Percentiles rank a stretch among this genome's conserved stretches.
Conservation (phyloP, 2,113 vertebrate species). For the Corythornis cristatus region DNA sequence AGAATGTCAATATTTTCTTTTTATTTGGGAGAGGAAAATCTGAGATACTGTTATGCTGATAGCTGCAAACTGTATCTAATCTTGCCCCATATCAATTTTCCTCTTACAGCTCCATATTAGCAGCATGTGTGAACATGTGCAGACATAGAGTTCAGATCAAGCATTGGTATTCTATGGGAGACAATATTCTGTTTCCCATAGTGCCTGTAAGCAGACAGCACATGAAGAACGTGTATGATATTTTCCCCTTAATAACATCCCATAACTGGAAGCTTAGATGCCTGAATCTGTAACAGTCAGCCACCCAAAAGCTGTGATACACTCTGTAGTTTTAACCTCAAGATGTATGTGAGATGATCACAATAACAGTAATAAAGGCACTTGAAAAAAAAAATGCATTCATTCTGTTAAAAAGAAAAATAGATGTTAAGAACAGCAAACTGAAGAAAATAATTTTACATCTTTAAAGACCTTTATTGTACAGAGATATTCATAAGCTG, state of each 20-base stretch:
- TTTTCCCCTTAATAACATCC: neutral
- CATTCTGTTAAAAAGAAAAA: neutral
- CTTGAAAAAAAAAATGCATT: neutral
- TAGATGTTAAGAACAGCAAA: neutral
- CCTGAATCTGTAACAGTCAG: neutral
- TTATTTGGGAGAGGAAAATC: neutral
- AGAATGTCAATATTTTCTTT: neutral
- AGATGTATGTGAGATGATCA: neutral
- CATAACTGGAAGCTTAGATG: neutral
- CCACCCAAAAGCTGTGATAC: neutral
- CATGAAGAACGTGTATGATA: neutral
- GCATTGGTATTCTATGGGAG: neutral
- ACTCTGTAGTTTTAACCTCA: neutral
- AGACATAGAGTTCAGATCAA: neutral
- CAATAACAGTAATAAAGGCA: neutral
- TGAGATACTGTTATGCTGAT: neutral
- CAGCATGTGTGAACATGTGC: fast-evolving
- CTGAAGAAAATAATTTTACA: neutral
- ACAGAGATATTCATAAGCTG: neutral
- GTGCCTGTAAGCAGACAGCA: neutral
- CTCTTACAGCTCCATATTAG: neutral
- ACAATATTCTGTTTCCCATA: neutral
- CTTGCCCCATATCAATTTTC: neutral
- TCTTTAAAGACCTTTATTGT: neutral
- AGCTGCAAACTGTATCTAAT: neutral